Evolutionary conservation across 2,888 invertebrate genomes (phyloP).

Genomic region (Scaptomyza cyrtandrae): DNA sequence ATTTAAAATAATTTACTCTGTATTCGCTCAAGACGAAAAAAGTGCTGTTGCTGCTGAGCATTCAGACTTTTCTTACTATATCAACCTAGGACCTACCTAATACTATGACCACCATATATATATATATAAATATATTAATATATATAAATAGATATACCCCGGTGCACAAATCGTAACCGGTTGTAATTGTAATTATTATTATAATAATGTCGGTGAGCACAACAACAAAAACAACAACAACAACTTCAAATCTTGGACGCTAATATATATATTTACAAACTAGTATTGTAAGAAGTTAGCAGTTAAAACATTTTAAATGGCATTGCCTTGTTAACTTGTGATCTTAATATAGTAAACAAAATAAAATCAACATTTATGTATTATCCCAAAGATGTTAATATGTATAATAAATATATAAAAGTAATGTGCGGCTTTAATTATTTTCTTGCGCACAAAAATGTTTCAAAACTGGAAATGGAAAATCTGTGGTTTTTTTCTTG

Average conservation of each 20-base stretch:
- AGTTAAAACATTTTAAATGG: slow-evolving; percentile 36
- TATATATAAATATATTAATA: no score
- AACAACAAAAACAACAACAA: slow-evolving; percentile 7
- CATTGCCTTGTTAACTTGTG: slow-evolving; percentile 44
- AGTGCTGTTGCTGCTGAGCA: slow-evolving; percentile 15
- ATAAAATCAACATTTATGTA: slow-evolving; percentile 12
- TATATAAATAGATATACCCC: no score
- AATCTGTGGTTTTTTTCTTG: neutral
- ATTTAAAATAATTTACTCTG: slow-evolving; percentile 1
- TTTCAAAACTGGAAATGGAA: no score
- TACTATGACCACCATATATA: slow-evolving; percentile 18
- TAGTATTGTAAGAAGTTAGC: slow-evolving; percentile 22
- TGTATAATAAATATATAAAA: no score
- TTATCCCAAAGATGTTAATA: slow-evolving; percentile 2
- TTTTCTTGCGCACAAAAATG: slow-evolving; percentile 6
- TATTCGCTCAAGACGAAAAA: slow-evolving; percentile 6
- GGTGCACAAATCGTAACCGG: slow-evolving; percentile 2
- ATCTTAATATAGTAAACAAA: slow-evolving; percentile 34
- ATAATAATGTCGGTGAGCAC: slow-evolving; percentile 5
- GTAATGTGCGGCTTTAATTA: neutral
- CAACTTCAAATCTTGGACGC: slow-evolving; percentile 3
- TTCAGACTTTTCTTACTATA: slow-evolving; percentile 1
- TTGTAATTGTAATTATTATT: slow-evolving; percentile 1
- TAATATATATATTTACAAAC: slow-evolving; percentile 8
- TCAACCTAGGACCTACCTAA: slow-evolving; percentile 23